Percentiles rank a stretch among this genome's conserved stretches.
These are phyloP conservation scores for Empidonax traillii DNA, from an alignment of 2,113 vertebrate genomes.

Conservation along the genomic window DNA sequence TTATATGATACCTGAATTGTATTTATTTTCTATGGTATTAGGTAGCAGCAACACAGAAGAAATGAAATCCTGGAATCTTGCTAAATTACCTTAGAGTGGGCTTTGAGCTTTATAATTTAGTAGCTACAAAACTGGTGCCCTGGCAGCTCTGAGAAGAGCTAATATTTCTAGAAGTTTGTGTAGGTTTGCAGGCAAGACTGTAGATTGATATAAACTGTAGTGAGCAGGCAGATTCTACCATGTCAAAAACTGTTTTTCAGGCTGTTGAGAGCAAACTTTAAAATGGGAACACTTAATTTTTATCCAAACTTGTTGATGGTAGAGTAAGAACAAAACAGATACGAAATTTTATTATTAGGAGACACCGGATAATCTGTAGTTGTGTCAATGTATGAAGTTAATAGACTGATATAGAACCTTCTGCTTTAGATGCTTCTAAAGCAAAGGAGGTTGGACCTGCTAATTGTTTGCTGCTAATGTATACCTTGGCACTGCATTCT, in stretches of 20 bases:
- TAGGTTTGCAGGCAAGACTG: conserved; percentile 31
- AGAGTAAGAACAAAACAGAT: background rate
- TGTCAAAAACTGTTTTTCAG: background rate
- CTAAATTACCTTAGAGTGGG: background rate
- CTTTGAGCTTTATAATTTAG: background rate
- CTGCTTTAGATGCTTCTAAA: background rate
- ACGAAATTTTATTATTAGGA: background rate
- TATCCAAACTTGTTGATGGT: background rate
- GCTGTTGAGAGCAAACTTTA: background rate
- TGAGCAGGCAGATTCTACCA: background rate
- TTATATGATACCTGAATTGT: background rate
- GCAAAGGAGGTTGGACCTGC: background rate
- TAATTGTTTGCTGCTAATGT: background rate
- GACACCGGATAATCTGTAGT: background rate
- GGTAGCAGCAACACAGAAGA: background rate
- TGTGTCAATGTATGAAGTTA: background rate
- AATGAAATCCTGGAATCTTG: background rate
- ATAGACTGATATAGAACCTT: background rate
- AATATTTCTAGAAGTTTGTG: background rate
- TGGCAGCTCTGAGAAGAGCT: background rate
- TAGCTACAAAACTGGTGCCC: background rate
- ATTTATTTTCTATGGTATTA: background rate
- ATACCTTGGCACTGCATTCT: background rate
- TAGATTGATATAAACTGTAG: background rate
- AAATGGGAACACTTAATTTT: background rate